Evolutionary conservation across 2,113 vertebrate species (phyloP), one percentile per base, ranked within the genome.

Genomic region (Platichthys stellatus): DNA sequence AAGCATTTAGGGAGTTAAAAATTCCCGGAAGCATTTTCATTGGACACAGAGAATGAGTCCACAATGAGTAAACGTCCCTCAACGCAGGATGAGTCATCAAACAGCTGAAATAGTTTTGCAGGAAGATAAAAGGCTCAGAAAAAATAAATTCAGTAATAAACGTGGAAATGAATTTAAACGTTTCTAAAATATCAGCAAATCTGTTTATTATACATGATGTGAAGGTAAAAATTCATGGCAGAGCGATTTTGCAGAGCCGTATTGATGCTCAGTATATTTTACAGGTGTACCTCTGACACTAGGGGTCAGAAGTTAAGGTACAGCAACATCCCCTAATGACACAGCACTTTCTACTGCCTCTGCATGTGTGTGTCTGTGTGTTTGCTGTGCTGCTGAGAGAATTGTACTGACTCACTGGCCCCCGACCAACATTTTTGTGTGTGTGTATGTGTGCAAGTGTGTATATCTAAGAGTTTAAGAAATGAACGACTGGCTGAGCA

Each of bases 401-500:
- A 31, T 31, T 31, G 28, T 31, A 31, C 28, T 31, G 28, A 31
- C 6, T 31, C 28, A 31, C 28, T 31, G 5, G 28, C 28, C 28
- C 28, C 28, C 1, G 6, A 31, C 28, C 28, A 31, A 31, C 28
- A 31, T 31, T 31, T 35, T 28, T 38, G 35, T 45, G 69, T 72
- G 31, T 49, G 11, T 18, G 38, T 38, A 23, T 45, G 45, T 26
- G 24, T 31, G 18, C 18, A 60, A 26, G 60, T n/a, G 21, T 56
- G 24, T 45, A 56, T 67, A 18, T 58, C 5, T 28, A 38, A 38
- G 59, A 28, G 57, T n/a, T 38, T 38, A 38, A 38, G 20, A 13
- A 62, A 54, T 67, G 35, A 47, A 26, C n/a, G 23, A 45, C 35
- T 62, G 26, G 35, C 31, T 54, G 57, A 73, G 49, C 49, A 63